Conservation (phyloP, 2,113 vertebrate species). For the Caloenas nicobarica region DNA sequence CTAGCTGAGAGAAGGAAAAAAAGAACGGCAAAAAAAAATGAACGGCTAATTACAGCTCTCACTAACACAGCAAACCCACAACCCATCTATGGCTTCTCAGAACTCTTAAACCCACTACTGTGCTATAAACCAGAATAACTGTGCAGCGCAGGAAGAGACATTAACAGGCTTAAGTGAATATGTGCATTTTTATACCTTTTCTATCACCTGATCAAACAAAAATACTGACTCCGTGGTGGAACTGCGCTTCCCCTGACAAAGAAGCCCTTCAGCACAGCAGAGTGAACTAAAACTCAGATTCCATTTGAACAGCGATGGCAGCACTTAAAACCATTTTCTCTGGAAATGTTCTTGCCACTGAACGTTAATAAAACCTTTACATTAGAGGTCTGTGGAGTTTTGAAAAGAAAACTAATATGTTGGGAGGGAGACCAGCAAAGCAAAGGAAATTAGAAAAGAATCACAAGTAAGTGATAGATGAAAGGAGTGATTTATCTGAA, state of each 20-base stretch:
- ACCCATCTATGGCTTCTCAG: neutral
- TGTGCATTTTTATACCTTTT: neutral
- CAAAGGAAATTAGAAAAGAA: neutral
- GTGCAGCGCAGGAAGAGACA: neutral
- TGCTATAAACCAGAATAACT: neutral
- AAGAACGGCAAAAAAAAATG: neutral
- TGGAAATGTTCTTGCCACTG: conserved; percentile 7
- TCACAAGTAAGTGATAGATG: neutral
- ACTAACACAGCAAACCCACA: neutral
- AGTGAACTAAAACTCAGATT: neutral
- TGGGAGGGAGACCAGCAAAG: neutral
- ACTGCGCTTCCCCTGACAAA: neutral
- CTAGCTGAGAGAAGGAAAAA: neutral
- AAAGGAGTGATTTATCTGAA: neutral
- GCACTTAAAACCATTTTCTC: conserved; percentile 3
- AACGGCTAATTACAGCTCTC: neutral
- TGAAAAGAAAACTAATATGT: neutral
- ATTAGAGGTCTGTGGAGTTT: neutral
- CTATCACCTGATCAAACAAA: neutral
- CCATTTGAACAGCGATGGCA: neutral
- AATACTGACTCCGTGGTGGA: neutral
- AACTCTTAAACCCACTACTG: neutral
- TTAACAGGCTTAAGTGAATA: neutral
- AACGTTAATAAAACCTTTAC: conserved; percentile 44
- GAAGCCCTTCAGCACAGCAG: neutral